A percentile compares a stretch with the other conserved stretches of the same genome.
These are phyloP conservation scores for Ciconia maguari DNA, from an alignment of 2,113 vertebrate species.

Conservation along the genomic window DNA sequence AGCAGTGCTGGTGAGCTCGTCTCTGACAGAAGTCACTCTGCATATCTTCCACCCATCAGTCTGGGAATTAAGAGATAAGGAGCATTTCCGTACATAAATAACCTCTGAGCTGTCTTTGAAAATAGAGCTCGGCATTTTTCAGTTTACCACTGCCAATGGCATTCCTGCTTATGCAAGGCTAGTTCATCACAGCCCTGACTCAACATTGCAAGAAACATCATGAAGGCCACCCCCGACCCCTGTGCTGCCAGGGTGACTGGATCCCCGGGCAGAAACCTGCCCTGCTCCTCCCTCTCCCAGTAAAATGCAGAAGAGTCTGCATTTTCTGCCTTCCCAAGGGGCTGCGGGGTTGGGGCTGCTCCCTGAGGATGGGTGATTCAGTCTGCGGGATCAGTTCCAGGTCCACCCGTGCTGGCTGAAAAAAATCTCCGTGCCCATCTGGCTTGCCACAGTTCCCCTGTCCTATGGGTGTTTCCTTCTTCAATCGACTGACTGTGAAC, in stretches of 20 bases:
- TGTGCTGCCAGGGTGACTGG: slow-evolving; percentile 7
- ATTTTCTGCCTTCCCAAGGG: not conserved
- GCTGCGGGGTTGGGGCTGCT: not conserved
- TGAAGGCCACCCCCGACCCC: slow-evolving; percentile 36
- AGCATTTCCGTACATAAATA: slow-evolving; percentile 66
- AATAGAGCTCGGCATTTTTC: slow-evolving; percentile 42
- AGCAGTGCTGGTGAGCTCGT: slow-evolving; percentile 40
- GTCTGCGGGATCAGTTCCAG: not conserved
- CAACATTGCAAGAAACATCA: not conserved
- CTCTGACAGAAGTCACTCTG: slow-evolving; percentile 64
- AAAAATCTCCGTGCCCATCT: not conserved
- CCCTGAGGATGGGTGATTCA: not conserved
- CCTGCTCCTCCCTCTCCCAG: not conserved
- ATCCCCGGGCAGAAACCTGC: not conserved
- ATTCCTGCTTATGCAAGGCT: slow-evolving; percentile 58
- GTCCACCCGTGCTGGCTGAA: not conserved
- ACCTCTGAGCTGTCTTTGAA: slow-evolving; percentile 67
- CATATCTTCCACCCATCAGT: slow-evolving; percentile 66
- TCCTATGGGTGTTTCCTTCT: not conserved
- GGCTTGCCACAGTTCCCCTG: not conserved
- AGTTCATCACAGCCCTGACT: slow-evolving; percentile 51
- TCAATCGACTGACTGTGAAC: fast-evolving
- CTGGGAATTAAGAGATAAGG: slow-evolving; percentile 68
- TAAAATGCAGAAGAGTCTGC: slow-evolving; percentile 4
- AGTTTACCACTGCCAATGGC: slow-evolving; percentile 21